A percentile compares a stretch with the other conserved stretches of the same genome.
These are phyloP conservation scores for Liparis tanakae DNA, from an alignment of 2,797 vertebrate genomes.

Conservation along the genomic window DNA sequence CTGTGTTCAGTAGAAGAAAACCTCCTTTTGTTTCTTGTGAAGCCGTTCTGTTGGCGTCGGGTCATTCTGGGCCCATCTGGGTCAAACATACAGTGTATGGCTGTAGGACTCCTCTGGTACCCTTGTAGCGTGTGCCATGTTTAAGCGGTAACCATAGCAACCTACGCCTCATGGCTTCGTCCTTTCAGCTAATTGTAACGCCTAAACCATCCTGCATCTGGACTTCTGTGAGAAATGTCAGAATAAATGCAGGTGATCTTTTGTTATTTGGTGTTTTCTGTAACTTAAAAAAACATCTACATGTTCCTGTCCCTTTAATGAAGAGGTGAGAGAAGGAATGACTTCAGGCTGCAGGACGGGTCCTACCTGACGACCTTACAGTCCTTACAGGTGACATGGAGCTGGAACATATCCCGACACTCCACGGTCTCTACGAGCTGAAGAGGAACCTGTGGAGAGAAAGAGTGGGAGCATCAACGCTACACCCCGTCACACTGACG, in stretches of 20 bases:
- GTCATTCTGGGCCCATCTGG: not conserved
- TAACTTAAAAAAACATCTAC: not conserved
- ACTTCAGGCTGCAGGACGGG: not conserved
- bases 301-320: not conserved
- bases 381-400: conserved; percentile 97
- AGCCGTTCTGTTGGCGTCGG: not conserved
- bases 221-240: not conserved
- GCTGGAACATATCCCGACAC: conserved; percentile 96
- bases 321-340: not conserved
- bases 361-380: conserved; percentile 95
- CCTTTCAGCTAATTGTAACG: not conserved
- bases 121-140: not conserved
- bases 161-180: not conserved
- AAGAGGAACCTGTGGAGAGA: conserved; percentile 88
- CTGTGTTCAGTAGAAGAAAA: not conserved
- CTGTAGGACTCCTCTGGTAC: conserved; percentile 3
- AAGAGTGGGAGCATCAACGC: not conserved
- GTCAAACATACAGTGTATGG: not conserved
- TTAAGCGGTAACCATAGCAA: conserved; percentile 1
- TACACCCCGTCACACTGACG: not conserved
- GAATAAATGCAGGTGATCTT: not conserved
- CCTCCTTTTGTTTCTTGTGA: not conserved
- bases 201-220: not conserved
- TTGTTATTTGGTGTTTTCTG: not conserved
- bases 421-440: conserved; percentile 95